Evolutionary conservation across 2,888 invertebrate species (phyloP).

Genomic region (Tanypteryx hageni): DNA sequence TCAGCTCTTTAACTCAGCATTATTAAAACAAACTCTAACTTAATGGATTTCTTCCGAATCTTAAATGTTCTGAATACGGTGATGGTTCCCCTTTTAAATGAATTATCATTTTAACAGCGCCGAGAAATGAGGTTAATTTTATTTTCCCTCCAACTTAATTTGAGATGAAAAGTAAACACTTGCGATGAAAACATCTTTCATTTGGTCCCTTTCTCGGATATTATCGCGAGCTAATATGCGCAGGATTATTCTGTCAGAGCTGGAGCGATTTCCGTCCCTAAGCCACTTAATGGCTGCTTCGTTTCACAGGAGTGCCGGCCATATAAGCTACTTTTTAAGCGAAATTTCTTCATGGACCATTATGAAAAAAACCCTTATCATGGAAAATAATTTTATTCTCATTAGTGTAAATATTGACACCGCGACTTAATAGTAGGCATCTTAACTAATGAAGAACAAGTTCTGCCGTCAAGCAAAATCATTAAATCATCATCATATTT

Average conservation of each 20-base stretch:
- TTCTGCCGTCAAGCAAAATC: not conserved
- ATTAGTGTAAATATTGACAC: constrained; percentile 25
- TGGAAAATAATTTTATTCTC: constrained; percentile 30
- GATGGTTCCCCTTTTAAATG: not conserved
- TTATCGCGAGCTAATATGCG: constrained; percentile 53
- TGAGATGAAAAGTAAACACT: constrained; percentile 58
- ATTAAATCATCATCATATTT: not conserved
- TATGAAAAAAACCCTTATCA: constrained; percentile 38
- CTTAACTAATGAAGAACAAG: constrained; percentile 52
- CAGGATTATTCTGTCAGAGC: constrained; percentile 54
- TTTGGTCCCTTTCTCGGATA: constrained; percentile 40
- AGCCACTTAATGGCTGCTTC: constrained; percentile 45
- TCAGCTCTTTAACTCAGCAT: too few species aligned
- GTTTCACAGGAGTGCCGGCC: constrained; percentile 42
- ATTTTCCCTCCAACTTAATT: constrained; percentile 63
- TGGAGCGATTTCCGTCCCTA: constrained; percentile 51
- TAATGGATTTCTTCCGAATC: not conserved
- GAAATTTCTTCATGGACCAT: constrained; percentile 47
- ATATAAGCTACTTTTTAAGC: constrained; percentile 22
- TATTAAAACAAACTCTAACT: not conserved
- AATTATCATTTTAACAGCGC: constrained; percentile 38
- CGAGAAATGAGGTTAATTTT: constrained; percentile 59
- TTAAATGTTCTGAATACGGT: not conserved
- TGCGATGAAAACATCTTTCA: constrained; percentile 48
- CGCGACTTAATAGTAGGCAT: constrained; percentile 8